phyloP scores from a whole-genome alignment of 2,888 invertebrate genomes.

The Microplitis manilae region DNA sequence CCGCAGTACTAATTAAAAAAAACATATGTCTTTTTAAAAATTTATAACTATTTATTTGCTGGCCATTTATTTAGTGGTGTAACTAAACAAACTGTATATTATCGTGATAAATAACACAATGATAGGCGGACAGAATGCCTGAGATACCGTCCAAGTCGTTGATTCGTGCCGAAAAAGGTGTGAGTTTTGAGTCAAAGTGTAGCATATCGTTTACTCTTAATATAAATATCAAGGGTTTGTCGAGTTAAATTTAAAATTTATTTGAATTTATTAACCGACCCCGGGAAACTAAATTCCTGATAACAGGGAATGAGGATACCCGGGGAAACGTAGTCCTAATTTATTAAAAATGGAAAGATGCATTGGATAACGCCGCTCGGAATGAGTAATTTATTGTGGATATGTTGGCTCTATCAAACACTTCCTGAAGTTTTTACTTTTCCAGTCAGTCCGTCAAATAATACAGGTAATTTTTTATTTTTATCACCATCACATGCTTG shows the following conservation, averaged over 20 bases:
- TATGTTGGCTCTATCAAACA: slow-evolving; percentile 65
- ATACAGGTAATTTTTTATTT: slow-evolving; percentile 53
- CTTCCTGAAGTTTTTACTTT: slow-evolving; percentile 62
- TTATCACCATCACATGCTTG: slow-evolving; percentile 33
- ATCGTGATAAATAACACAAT: slow-evolving; percentile 8
- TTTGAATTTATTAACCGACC: neutral
- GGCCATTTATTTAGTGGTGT: neutral
- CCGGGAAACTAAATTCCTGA: neutral
- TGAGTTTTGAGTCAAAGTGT: slow-evolving; percentile 22
- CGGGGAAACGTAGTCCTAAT: slow-evolving; percentile 36
- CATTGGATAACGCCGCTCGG: slow-evolving; percentile 41
- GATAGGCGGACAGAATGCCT: slow-evolving; percentile 15
- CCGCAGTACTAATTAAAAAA: neutral
- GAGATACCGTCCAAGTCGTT: slow-evolving; percentile 24
- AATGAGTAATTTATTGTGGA: slow-evolving; percentile 64
- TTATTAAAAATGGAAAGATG: slow-evolving; percentile 46
- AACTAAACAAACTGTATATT: slow-evolving; percentile 15
- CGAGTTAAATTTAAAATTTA: neutral
- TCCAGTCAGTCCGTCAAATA: slow-evolving; percentile 58
- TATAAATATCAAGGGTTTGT: neutral
- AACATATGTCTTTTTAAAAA: neutral
- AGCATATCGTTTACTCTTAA: slow-evolving; percentile 7
- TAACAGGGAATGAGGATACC: slow-evolving; percentile 18
- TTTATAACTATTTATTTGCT: neutral
- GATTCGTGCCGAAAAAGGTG: slow-evolving; percentile 37